phyloP scores from a whole-genome alignment of 2,113 vertebrate species.

The Turdus rufiventris region DNA sequence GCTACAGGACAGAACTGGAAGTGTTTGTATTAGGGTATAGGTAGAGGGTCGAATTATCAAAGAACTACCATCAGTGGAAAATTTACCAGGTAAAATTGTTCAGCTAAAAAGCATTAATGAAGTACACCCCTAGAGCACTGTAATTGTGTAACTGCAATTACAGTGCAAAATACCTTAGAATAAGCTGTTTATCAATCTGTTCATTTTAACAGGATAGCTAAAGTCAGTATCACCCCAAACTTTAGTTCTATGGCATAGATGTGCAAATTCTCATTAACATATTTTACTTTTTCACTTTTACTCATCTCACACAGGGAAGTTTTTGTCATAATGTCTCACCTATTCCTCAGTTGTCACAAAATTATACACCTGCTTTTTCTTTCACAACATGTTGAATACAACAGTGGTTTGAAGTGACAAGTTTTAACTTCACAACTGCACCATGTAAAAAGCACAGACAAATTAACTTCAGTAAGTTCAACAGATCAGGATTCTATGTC shows the following conservation, averaged over 20 bases:
- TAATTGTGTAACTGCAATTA: not conserved
- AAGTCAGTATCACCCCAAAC: not conserved
- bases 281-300: not conserved
- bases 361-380: not conserved
- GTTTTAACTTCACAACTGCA: not conserved
- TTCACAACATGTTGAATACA: not conserved
- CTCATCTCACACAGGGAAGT: not conserved
- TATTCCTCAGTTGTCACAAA: not conserved
- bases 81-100: not conserved
- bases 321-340: not conserved
- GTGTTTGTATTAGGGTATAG: not conserved
- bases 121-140: not conserved
- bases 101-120: not conserved
- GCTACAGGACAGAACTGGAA: not conserved
- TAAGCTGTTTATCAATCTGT: not conserved
- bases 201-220: not conserved
- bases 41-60: not conserved
- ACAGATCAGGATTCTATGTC: not conserved
- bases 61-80: not conserved
- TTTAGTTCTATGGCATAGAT: not conserved
- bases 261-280: not conserved
- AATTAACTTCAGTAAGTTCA: not conserved
- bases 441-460: not conserved
- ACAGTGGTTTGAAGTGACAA: not conserved
- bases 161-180: not conserved